Evolutionary conservation across 2,888 invertebrate genomes (phyloP).

Genomic region (Tipula vernalis): DNA sequence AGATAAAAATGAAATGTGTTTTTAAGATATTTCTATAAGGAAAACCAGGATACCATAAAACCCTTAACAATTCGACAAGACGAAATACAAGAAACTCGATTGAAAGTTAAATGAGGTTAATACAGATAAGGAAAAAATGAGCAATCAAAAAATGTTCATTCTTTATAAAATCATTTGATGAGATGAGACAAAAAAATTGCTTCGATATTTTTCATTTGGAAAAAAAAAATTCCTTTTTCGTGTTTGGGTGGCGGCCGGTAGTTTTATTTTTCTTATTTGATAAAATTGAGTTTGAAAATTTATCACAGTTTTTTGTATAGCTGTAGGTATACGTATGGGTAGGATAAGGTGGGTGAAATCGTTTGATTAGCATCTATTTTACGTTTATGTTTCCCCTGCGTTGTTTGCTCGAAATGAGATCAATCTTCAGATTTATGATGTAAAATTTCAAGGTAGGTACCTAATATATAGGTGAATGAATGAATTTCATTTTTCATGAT

Average conservation of each 20-base stretch:
- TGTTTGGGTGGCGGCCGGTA: not conserved
- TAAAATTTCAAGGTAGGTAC: not conserved
- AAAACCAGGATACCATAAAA: not conserved
- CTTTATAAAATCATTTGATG: not conserved
- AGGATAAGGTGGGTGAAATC: not conserved
- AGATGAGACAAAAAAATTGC: not conserved
- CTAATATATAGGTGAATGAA: not conserved
- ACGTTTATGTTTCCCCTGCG: not conserved
- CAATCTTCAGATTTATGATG: not conserved
- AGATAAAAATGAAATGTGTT: not conserved
- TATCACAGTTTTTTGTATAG: not conserved
- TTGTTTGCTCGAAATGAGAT: not conserved
- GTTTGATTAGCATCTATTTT: not conserved
- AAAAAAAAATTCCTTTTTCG: not conserved
- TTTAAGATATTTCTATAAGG: not conserved
- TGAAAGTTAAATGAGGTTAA: not conserved
- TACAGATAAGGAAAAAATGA: not conserved
- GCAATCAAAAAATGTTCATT: not conserved
- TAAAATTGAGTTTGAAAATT: not conserved
- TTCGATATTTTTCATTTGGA: not conserved
- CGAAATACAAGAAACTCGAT: not conserved
- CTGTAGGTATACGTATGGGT: no score
- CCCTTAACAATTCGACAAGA: not conserved
- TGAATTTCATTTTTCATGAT: not conserved
- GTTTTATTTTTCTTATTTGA: not conserved